These are phyloP conservation scores for Prinia subflava DNA, from an alignment of 2,113 vertebrate species.

Conservation along the genomic window DNA sequence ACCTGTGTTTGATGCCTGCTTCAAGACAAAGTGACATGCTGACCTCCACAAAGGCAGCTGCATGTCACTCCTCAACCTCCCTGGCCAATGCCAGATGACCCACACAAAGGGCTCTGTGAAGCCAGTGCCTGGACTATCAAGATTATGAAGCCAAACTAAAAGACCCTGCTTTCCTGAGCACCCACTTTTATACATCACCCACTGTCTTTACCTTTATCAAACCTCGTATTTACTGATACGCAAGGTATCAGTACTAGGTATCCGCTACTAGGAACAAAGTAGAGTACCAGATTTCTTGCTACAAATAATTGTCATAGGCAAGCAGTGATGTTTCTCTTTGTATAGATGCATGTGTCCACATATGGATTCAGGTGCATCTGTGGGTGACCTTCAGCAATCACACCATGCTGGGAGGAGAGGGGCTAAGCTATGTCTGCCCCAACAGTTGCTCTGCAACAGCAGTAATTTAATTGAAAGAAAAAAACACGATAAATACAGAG, in stretches of 20 bases:
- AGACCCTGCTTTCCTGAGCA: neutral
- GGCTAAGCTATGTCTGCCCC: neutral
- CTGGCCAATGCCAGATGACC: neutral
- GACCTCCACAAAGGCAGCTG: neutral
- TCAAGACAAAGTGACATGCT: fast-evolving
- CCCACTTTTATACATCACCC: neutral
- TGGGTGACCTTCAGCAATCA: neutral
- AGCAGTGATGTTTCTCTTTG: neutral
- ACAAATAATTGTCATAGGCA: neutral
- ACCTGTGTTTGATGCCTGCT: neutral
- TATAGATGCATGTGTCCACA: fast-evolving
- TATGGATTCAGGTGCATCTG: neutral
- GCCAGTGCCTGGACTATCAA: neutral
- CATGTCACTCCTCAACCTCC: neutral
- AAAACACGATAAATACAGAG: neutral
- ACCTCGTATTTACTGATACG: fast-evolving
- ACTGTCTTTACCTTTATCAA: neutral
- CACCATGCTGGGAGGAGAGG: fast-evolving
- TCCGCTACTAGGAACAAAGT: fast-evolving
- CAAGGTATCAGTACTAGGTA: neutral
- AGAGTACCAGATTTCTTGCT: neutral
- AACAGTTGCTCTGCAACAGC: neutral
- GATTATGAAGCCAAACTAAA: neutral
- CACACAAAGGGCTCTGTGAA: neutral
- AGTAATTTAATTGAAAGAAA: neutral